Percentiles rank a stretch among this genome's conserved stretches.
These are phyloP conservation scores for Mamestra configurata DNA, from an alignment of 1,140 invertebrate genomes.

Conservation along the genomic window DNA sequence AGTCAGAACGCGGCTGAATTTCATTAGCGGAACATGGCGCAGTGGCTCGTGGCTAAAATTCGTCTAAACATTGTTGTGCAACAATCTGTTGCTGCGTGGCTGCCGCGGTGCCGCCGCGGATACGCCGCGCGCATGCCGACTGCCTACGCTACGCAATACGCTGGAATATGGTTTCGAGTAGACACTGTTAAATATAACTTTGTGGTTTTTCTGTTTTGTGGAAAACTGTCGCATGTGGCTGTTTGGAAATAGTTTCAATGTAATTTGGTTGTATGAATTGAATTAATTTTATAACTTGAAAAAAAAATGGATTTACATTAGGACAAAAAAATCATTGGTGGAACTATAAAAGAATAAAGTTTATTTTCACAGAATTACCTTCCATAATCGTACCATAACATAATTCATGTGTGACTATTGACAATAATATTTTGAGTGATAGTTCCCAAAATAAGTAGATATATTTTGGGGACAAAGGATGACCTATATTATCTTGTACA, in stretches of 20 bases:
- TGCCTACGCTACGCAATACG: not conserved
- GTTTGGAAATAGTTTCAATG: constrained; percentile 9
- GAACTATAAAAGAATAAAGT: too few relatives aligned
- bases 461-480: too few relatives aligned
- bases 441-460: too few relatives aligned
- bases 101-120: not conserved
- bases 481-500: too few relatives aligned
- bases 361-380: too few relatives aligned
- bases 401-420: too few relatives aligned
- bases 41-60: constrained; percentile 43
- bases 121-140: constrained; percentile 3
- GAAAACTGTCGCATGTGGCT: not conserved
- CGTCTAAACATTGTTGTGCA: constrained; percentile 51
- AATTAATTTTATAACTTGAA: too few relatives aligned
- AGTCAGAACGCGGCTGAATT: constrained; percentile 34
- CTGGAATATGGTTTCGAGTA: constrained; percentile 2
- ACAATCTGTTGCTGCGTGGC: constrained; percentile 53
- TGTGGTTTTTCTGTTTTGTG: constrained; percentile 35
- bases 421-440: too few relatives aligned
- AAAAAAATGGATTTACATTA: too few relatives aligned
- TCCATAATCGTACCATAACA: too few relatives aligned
- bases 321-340: too few relatives aligned
- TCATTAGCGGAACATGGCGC: constrained; percentile 46
- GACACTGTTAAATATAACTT: constrained; percentile 17
- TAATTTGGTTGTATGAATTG: too few relatives aligned